phyloP scores from a whole-genome alignment of 2,888 invertebrate genomes.

The Polia nebulosa region DNA sequence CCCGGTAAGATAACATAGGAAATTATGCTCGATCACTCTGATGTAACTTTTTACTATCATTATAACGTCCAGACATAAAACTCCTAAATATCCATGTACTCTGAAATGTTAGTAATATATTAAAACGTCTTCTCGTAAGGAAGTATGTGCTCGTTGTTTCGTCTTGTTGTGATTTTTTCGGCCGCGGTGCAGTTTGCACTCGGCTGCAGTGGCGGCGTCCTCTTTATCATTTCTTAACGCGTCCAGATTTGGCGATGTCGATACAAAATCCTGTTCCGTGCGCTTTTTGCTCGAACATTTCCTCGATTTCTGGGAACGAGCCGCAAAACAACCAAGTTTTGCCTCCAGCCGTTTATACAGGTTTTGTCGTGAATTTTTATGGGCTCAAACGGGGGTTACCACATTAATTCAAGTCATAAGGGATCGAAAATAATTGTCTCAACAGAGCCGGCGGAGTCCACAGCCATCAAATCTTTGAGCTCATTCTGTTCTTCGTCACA shows the following conservation, averaged over 20 bases:
- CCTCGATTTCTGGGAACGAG: slow-evolving; percentile 89
- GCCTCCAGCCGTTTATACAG: slow-evolving; percentile 88
- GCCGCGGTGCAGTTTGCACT: slow-evolving; percentile 71
- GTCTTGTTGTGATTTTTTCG: slow-evolving; percentile 75
- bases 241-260: slow-evolving; percentile 89
- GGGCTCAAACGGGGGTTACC: slow-evolving; percentile 80
- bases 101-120: slow-evolving; percentile 61
- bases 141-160: slow-evolving; percentile 68
- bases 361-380: slow-evolving; percentile 90
- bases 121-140: slow-evolving; percentile 72
- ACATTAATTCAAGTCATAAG: slow-evolving; percentile 81
- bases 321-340: slow-evolving; percentile 85
- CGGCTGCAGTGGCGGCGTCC: slow-evolving; percentile 81
- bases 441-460: slow-evolving; percentile 54
- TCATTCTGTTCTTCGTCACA: slow-evolving; percentile 39
- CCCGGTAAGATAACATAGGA: slow-evolving; percentile 59
- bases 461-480: slow-evolving; percentile 57
- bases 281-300: slow-evolving; percentile 88
- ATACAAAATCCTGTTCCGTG: slow-evolving; percentile 89
- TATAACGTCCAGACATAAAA: slow-evolving; percentile 45
- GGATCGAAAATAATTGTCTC: slow-evolving; percentile 74
- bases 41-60: slow-evolving; percentile 62
- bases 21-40: slow-evolving; percentile 69
- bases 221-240: slow-evolving; percentile 90
- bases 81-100: slow-evolving; percentile 45